Evolutionary conservation across 2,888 invertebrate species (phyloP), one percentile per base, ranked within the genome.

Genomic region (Stratiomys singularior): DNA sequence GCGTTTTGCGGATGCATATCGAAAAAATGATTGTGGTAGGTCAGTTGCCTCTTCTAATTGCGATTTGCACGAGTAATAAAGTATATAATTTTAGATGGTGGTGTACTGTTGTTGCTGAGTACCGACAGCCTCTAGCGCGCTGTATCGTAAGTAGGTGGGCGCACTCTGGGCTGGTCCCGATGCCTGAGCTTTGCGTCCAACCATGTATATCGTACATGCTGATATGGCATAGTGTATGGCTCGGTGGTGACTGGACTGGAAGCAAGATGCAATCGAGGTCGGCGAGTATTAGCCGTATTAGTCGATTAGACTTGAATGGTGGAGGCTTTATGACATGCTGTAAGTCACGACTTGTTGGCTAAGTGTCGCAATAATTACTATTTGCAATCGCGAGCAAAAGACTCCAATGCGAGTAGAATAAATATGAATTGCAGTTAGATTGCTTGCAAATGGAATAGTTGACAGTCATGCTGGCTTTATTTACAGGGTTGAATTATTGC

Each of bases 31-130:
- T 72, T 72, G 72, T 30, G 56, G 72, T 72, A 72, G 72, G 72
- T 72, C 72, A 72, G 72, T 72, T 72, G 56, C 72, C 72, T 72
- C 72, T 56, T 69, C 69, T 72, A 72, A 56, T 72, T 58, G 30
- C 72, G 58, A 72, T 72, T 72, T 72, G 30, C 72, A 72, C 56
- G 58, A 56, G 56, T 28, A 69, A 69, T 69, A 46, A 47, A 69
- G 25, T 52, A 52, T 52, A 52, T 52, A 52, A 52, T 18, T 52
- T 52, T 52, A 18, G 18, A 60, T 25, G 21, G 25, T 60, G 25
- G 23, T 21, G 21, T 13, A 25, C 23, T 60, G 60, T 11, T 21
- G 0, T 7, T 60, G 52, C 18, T 18, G 11, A 0, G 52, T 52
- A 52, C 52, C 15, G 52, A 52, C 52, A 5, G 37, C 3, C 37